These are phyloP conservation scores for Daubentonia madagascariensis DNA, from an alignment of 2,113 vertebrate species.

Conservation along the genomic window DNA sequence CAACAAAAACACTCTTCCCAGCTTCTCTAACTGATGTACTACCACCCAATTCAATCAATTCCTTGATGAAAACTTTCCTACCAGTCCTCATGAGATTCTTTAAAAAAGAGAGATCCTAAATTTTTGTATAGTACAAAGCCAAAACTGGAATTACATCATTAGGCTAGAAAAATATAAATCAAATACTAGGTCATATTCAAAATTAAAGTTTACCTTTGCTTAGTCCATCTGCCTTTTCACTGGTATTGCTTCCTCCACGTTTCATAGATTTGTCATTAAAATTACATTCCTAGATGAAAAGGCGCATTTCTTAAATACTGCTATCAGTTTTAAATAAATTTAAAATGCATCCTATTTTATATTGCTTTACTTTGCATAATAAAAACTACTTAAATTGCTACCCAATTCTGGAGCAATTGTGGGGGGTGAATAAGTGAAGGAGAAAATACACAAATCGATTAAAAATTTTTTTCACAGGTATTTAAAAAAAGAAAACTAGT, in stretches of 20 bases:
- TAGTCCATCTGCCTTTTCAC: slow-evolving; percentile 44
- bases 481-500: slow-evolving; percentile 19
- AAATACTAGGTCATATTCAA: background rate
- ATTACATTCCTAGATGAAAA: slow-evolving; percentile 62
- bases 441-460: background rate
- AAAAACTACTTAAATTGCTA: background rate
- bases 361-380: slow-evolving; percentile 23
- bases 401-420: background rate
- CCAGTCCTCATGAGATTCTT: background rate
- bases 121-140: slow-evolving; percentile 11
- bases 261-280: background rate
- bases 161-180: slow-evolving; percentile 18
- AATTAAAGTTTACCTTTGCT: slow-evolving; percentile 61
- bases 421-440: background rate
- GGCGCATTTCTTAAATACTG: slow-evolving; percentile 8
- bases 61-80: background rate
- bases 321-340: slow-evolving; percentile 11
- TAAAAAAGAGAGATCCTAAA: slow-evolving; percentile 27
- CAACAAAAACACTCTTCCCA: background rate
- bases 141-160: background rate
- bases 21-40: background rate
- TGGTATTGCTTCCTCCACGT: slow-evolving; percentile 27
- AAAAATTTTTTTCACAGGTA: background rate
- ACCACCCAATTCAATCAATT: background rate
- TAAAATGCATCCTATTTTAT: background rate